Base-by-base conservation (phyloP, 2,888 invertebrate genomes). In the Dicycla oo region DNA sequence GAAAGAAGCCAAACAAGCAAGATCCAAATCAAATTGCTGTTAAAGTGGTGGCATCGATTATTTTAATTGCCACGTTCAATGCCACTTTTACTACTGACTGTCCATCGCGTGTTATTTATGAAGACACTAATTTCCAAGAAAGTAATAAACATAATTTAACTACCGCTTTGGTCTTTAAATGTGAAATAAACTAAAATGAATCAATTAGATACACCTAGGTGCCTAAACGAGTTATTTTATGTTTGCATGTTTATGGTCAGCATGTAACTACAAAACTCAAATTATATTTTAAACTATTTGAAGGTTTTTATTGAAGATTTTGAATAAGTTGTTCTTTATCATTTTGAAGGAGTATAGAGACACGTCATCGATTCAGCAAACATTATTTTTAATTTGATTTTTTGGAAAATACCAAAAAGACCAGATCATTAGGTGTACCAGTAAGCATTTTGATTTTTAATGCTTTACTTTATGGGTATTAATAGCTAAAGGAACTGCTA, bases 51-150 rank as follows among this genome's bases (percentile, higher is more conserved):
- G 38, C 69, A 84, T 84, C 68, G 84, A 84, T 84, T 84, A 73
- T 65, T 70, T 78, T 78, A 82, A 82, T 79, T 76, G 61, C 53
- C 63, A 66, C 47, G 57, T 78, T 86, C 80, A 81, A 76, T 81
- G 80, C 66, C 84, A 79, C 51, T 56, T 81, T 71, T 71, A 81
- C 75, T 57, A 78, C 69, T 56, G 20, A 70, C 45, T 69, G 56
- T 45, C 47, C 63, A 70, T 68, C 65, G 74, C 60, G 69, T 70
- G 71, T 56, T 77, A 71, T 81, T 78, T 77, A 81, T 70, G 73
- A 78, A 67, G 72, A 80, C 75, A 83, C 60, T 45, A 62, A 80
- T 72, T 68, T 62, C 45, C 45, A 75, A 75, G 73, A 73, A 78
- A 73, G 34, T 47, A 43, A 58, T 54, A 54, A 6, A 30, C 47